phyloP scores from a whole-genome alignment of 2,797 vertebrate species.

The Oreochromis mossambicus region DNA sequence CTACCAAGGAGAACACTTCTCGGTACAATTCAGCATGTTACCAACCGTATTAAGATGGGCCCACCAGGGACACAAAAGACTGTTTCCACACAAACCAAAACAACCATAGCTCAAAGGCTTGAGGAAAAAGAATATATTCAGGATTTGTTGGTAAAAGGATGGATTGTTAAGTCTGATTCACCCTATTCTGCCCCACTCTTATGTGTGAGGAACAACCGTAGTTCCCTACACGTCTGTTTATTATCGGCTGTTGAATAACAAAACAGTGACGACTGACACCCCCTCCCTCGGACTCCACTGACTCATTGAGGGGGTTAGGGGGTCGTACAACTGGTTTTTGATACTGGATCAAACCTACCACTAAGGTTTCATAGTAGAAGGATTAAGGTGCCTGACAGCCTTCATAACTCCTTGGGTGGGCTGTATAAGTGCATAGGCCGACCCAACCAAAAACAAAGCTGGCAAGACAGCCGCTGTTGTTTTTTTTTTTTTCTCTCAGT shows the following conservation, averaged over 20 bases:
- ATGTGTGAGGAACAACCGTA: not conserved
- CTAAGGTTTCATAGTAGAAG: not conserved
- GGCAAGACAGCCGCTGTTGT: not conserved
- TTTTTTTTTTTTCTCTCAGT: not conserved
- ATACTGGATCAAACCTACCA: not conserved
- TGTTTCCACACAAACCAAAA: not conserved
- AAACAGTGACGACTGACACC: not conserved
- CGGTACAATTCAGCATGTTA: not conserved
- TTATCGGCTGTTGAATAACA: not conserved
- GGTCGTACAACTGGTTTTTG: not conserved
- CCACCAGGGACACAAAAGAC: not conserved
- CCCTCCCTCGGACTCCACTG: not conserved
- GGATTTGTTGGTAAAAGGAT: not conserved
- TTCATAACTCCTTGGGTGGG: not conserved
- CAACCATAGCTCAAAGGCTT: not conserved
- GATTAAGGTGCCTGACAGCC: not conserved
- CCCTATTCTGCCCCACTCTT: not conserved
- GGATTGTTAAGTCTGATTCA: not conserved
- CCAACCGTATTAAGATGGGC: not conserved
- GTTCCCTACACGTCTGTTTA: not conserved
- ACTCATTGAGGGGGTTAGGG: not conserved
- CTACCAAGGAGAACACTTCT: not conserved
- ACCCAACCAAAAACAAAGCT: not conserved
- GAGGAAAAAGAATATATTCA: not conserved
- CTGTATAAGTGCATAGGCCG: not conserved